These are phyloP conservation scores for Lophura nycthemera DNA, from an alignment of 2,113 vertebrate genomes.

Conservation along the genomic window DNA sequence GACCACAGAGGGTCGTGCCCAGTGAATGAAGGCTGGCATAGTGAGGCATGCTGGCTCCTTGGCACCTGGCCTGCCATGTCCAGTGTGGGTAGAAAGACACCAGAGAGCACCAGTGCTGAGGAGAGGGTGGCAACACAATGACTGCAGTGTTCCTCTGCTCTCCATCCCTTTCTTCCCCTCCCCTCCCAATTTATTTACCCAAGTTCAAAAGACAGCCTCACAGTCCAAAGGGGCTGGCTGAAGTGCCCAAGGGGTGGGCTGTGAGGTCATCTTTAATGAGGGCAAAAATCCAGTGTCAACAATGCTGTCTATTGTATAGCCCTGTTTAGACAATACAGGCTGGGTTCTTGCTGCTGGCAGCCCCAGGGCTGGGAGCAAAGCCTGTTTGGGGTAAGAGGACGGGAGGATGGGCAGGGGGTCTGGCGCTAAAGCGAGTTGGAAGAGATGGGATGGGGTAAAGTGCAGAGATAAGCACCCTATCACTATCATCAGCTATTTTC, in stretches of 20 bases:
- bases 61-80: slow-evolving; percentile 42
- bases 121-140: slow-evolving; percentile 64
- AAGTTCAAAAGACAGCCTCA: slow-evolving; percentile 68
- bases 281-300: slow-evolving; percentile 68
- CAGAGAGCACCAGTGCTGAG: slow-evolving; percentile 41
- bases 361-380: neutral
- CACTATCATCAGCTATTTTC: neutral
- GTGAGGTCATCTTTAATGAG: slow-evolving; percentile 71
- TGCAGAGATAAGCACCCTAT: slow-evolving; percentile 22
- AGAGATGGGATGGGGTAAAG: slow-evolving; percentile 32
- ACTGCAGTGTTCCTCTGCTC: slow-evolving; percentile 39
- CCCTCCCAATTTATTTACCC: slow-evolving; percentile 63
- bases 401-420: neutral
- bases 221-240: slow-evolving; percentile 62
- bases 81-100: slow-evolving; percentile 60
- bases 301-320: slow-evolving; percentile 66
- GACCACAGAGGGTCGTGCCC: neutral
- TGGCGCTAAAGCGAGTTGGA: neutral
- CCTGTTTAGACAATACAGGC: slow-evolving; percentile 61
- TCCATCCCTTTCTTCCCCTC: slow-evolving; percentile 55
- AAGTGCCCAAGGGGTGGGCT: slow-evolving; percentile 67
- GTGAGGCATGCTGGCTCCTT: neutral
- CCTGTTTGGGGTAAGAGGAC: slow-evolving; percentile 9
- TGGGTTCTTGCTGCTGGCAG: slow-evolving; percentile 52
- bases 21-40: accelerated